Conservation (phyloP, 2,113 vertebrate species). For the Megaceryle torquata region DNA sequence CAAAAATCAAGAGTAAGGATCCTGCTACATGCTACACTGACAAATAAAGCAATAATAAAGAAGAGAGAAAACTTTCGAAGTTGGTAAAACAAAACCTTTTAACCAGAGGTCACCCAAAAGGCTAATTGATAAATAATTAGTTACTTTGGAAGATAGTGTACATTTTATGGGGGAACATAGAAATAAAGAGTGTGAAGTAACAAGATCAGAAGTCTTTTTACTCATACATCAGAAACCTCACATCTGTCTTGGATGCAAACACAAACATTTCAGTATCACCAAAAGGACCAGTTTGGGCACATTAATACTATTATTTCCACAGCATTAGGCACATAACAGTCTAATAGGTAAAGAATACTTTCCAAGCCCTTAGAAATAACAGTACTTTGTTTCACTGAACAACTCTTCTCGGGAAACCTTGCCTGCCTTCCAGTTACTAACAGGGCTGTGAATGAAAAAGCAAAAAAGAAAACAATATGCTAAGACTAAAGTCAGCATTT, state of each 20-base stretch:
- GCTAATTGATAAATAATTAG: not conserved
- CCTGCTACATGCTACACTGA: not conserved
- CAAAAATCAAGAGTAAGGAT: not conserved
- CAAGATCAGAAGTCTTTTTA: not conserved
- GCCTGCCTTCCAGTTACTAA: not conserved
- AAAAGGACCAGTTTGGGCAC: not conserved
- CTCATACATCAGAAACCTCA: not conserved
- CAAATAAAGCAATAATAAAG: not conserved
- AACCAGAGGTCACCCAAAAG: not conserved
- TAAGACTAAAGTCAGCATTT: not conserved
- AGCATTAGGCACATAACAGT: not conserved
- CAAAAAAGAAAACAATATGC: not conserved
- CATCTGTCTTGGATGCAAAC: not conserved
- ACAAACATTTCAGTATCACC: not conserved
- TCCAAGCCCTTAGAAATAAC: not conserved
- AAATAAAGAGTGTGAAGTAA: not conserved
- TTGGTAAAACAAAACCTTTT: not conserved
- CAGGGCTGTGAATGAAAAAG: not conserved
- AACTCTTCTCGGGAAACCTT: not conserved
- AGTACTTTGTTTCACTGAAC: not conserved
- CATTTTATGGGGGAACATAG: not conserved
- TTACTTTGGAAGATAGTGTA: not conserved
- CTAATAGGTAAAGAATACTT: not conserved
- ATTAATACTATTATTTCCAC: not conserved
- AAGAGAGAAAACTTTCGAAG: not conserved